Percentiles rank a stretch among this genome's conserved stretches.
Evolutionary conservation across 2,797 vertebrate genomes (phyloP).

Genomic region (Arctocebus calabarensis): DNA sequence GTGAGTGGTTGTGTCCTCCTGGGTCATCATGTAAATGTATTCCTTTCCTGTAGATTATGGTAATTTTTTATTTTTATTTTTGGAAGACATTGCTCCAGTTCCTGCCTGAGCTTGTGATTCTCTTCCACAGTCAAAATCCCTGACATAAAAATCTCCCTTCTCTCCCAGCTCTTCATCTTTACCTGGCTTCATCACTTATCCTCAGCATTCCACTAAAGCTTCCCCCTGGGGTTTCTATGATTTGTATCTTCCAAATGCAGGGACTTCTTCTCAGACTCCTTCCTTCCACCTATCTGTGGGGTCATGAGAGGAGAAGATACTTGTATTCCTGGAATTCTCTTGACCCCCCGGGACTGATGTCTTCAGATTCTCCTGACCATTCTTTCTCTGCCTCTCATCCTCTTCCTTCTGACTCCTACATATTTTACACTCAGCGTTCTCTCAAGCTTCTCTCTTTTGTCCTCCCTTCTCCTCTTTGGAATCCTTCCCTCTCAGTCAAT

Average conservation of each 20-base stretch:
- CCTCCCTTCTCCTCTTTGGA: background rate
- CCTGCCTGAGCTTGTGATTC: background rate
- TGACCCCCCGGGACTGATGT: fast-evolving
- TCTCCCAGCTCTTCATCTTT: background rate
- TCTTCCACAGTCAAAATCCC: background rate
- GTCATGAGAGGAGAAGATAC: background rate
- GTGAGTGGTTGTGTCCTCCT: background rate
- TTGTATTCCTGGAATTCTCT: background rate
- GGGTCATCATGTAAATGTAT: background rate
- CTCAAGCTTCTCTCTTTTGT: background rate
- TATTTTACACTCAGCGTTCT: background rate
- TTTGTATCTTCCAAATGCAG: background rate
- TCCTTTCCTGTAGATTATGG: constrained; percentile 7
- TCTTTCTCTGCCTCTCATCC: background rate
- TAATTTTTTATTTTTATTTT: background rate
- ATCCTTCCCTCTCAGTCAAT: background rate
- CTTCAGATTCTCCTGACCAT: fast-evolving
- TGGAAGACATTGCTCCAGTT: background rate
- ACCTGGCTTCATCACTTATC: background rate
- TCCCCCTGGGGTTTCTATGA: background rate
- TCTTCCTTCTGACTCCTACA: background rate
- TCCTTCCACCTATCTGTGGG: background rate
- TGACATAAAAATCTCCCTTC: background rate
- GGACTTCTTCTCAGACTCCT: background rate
- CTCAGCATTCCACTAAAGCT: background rate